Conservation (phyloP, 2,797 vertebrate species). For the Falco berigora region DNA sequence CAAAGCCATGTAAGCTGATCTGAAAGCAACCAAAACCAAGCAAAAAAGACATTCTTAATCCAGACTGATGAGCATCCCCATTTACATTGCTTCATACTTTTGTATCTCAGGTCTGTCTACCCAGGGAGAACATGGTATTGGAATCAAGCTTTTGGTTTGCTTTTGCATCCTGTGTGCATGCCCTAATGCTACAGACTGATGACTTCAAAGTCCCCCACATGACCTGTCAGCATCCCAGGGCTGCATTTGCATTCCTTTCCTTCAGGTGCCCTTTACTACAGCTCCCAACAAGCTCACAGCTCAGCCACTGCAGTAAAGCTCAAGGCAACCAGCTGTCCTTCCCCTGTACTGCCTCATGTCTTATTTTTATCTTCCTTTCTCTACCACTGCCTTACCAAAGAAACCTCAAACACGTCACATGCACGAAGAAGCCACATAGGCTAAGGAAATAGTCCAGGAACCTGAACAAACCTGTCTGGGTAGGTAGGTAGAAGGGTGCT, state of each 20-base stretch:
- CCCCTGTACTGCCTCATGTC: neutral
- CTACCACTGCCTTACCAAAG: neutral
- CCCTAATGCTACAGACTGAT: neutral
- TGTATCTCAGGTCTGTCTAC: neutral
- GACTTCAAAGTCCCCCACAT: neutral
- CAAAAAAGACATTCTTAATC: neutral
- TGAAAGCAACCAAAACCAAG: neutral
- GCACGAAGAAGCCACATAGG: neutral
- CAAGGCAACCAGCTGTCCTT: neutral
- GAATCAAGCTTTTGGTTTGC: neutral
- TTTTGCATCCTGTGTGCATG: neutral
- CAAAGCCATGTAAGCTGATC: neutral
- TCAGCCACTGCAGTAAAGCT: neutral
- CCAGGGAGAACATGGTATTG: fast-evolving
- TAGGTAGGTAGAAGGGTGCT: neutral
- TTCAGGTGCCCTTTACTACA: neutral
- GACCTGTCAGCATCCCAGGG: neutral
- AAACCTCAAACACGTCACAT: neutral
- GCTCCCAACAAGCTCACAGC: neutral
- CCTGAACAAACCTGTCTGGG: neutral
- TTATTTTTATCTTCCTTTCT: too few relatives aligned
- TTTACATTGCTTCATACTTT: neutral
- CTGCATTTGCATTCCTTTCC: neutral
- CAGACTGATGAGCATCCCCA: neutral
- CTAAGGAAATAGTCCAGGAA: neutral